Percentiles rank a stretch among this genome's conserved stretches.
Evolutionary conservation across 2,888 invertebrate genomes (phyloP).

Genomic region (Pristionchus fissidentatus): DNA sequence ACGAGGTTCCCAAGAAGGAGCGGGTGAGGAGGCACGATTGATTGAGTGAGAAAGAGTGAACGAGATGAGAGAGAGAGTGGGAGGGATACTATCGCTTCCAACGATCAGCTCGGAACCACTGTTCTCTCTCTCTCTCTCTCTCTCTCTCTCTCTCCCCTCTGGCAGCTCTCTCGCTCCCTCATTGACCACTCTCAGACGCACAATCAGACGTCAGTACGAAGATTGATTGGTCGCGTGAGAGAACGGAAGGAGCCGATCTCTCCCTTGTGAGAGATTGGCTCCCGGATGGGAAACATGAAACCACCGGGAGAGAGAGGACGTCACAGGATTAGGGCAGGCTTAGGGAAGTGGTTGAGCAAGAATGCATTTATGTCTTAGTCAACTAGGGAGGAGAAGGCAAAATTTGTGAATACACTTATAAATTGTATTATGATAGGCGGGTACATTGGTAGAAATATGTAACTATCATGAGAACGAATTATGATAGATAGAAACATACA

Average conservation of each 20-base stretch:
- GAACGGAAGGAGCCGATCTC: conserved; percentile 3
- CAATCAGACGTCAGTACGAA: conserved; percentile 1
- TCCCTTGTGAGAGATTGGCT: not conserved
- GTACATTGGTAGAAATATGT: too few relatives aligned
- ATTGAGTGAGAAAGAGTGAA: conserved; percentile 30
- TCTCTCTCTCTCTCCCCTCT: not conserved
- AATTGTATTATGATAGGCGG: too few relatives aligned
- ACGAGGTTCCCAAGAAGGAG: not conserved
- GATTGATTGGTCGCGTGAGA: conserved; percentile 29
- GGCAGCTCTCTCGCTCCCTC: not conserved
- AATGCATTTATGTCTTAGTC: too few relatives aligned
- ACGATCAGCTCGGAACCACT: not conserved
- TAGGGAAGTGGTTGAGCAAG: not conserved
- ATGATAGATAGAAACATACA: too few relatives aligned
- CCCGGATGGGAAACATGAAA: not conserved
- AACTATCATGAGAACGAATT: too few relatives aligned
- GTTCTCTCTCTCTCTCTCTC: not conserved
- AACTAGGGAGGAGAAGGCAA: conserved; percentile 4
- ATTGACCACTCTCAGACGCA: not conserved
- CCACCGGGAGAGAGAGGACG: not conserved
- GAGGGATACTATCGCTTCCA: conserved; percentile 7
- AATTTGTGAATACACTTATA: too few relatives aligned
- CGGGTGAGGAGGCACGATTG: not conserved
- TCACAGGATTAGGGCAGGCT: not conserved
- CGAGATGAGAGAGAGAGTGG: not conserved